Conservation (phyloP, 2,888 invertebrate species). For the Drosophila mercatorum region DNA sequence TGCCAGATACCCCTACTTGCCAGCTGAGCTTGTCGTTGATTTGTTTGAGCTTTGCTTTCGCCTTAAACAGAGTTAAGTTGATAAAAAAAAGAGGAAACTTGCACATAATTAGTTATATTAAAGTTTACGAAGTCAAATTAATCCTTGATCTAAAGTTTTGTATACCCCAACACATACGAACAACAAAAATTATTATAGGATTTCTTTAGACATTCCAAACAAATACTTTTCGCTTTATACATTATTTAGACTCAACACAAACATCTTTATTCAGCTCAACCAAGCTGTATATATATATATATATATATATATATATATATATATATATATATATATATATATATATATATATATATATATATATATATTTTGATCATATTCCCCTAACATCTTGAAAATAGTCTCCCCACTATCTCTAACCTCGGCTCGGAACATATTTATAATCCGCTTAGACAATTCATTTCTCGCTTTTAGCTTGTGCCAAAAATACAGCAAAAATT, state of each 20-base stretch:
- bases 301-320: not conserved
- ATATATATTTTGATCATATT: not conserved
- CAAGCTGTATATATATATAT: not conserved
- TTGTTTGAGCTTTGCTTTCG: not conserved
- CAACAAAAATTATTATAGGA: too few species aligned
- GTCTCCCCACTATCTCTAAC: not conserved
- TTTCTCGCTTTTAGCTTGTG: constrained; percentile 12
- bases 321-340: not conserved
- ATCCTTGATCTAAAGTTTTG: too few species aligned
- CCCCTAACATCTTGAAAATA: not conserved
- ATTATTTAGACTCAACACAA: not conserved
- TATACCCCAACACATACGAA: too few species aligned
- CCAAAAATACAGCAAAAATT: constrained; percentile 32
- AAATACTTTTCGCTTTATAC: not conserved
- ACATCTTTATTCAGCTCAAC: not conserved
- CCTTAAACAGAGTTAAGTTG: too few species aligned
- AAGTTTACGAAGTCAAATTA: too few species aligned
- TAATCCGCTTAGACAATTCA: not conserved
- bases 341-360: not conserved
- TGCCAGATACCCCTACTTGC: not conserved
- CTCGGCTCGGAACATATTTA: not conserved
- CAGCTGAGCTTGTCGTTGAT: not conserved
- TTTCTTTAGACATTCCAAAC: not conserved
- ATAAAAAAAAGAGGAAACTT: too few species aligned
- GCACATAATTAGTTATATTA: too few species aligned